These are phyloP conservation scores for Lissocephala sabroskyi DNA, from an alignment of 2,888 invertebrate species.

Conservation along the genomic window DNA sequence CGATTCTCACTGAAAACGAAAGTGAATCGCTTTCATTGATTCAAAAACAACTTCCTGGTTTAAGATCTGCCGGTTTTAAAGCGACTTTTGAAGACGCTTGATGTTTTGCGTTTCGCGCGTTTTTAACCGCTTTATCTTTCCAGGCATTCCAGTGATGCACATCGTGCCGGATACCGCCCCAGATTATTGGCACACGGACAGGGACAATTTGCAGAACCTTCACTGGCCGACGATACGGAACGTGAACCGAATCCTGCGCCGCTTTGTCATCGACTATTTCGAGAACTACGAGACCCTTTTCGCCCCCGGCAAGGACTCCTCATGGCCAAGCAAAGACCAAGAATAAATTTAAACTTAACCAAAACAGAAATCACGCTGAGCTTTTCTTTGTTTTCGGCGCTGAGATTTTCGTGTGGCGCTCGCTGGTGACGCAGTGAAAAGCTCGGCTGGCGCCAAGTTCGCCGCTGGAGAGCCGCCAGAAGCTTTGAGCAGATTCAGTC, in stretches of 20 bases:
- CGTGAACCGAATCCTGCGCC: conserved; percentile 24
- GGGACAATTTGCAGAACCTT: conserved; percentile 77
- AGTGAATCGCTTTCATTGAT: too few relatives aligned
- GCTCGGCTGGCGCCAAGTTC: too few relatives aligned
- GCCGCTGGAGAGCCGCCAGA: too few relatives aligned
- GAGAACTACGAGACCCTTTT: too few relatives aligned
- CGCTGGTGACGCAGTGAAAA: conserved; percentile 7
- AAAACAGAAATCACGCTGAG: too few relatives aligned
- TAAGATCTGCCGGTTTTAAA: neutral
- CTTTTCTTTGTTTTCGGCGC: too few relatives aligned
- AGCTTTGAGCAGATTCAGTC: neutral
- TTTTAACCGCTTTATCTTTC: neutral
- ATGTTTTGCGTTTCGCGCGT: neutral
- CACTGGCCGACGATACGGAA: conserved; percentile 37
- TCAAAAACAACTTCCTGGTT: too few relatives aligned
- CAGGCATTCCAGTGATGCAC: conserved; percentile 81
- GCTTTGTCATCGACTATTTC: conserved; percentile 26
- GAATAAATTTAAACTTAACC: too few relatives aligned
- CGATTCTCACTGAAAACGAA: too few relatives aligned
- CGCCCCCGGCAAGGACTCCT: too few relatives aligned
- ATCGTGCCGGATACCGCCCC: conserved; percentile 94
- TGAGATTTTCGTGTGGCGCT: neutral
- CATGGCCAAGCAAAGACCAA: too few relatives aligned
- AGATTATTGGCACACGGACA: conserved; percentile 86
- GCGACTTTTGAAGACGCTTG: neutral